Evolutionary conservation across 2,888 invertebrate species (phyloP).

Genomic region (Volucella bombylans): DNA sequence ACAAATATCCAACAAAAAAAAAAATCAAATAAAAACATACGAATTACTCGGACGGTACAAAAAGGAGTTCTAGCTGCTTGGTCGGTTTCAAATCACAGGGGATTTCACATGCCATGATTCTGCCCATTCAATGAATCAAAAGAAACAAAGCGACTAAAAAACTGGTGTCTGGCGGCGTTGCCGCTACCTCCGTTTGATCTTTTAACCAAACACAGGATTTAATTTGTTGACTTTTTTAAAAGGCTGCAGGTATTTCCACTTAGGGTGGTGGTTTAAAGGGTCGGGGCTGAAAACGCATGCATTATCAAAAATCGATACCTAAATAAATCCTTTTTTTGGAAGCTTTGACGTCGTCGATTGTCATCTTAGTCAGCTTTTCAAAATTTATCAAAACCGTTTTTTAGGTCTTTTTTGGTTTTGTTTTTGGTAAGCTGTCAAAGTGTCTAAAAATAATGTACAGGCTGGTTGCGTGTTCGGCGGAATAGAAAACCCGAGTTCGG

Average conservation of each 20-base stretch:
- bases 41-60: conserved; percentile 32
- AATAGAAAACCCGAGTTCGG: conserved; percentile 50
- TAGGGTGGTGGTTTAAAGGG: conserved; percentile 8
- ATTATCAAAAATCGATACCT: conserved; percentile 64
- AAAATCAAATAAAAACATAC: conserved; percentile 52
- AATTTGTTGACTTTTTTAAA: conserved; percentile 73
- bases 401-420: conserved; percentile 13
- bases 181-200: conserved; percentile 65
- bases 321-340: conserved; percentile 61
- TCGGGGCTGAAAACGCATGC: neutral
- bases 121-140: conserved; percentile 65
- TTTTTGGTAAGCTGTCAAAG: conserved; percentile 58
- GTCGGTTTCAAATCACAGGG: conserved; percentile 49
- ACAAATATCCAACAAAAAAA: conserved; percentile 49
- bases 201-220: conserved; percentile 73
- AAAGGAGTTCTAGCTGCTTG: conserved; percentile 53
- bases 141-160: conserved; percentile 37
- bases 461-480: conserved; percentile 52
- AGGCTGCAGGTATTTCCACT: conserved; percentile 65
- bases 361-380: conserved; percentile 69
- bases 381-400: conserved; percentile 58
- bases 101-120: conserved; percentile 50
- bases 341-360: conserved; percentile 58
- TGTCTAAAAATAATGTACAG: conserved; percentile 52
- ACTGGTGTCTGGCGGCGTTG: conserved; percentile 67